phyloP scores from a whole-genome alignment of 2,797 vertebrate genomes.

The Enteromius fasciolatus region DNA sequence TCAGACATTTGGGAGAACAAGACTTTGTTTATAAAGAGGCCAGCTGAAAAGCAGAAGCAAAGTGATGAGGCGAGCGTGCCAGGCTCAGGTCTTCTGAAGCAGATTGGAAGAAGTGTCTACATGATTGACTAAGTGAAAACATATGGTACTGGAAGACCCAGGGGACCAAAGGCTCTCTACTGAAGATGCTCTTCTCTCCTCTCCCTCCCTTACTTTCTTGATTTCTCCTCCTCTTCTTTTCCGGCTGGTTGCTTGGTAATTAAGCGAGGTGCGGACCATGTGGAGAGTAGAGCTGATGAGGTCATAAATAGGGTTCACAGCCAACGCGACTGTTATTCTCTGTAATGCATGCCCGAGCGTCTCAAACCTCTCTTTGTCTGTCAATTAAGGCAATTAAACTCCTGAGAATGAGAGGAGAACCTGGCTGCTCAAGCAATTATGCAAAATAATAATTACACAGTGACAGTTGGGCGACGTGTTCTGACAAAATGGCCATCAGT shows the following conservation, averaged over 20 bases:
- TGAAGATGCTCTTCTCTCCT: slow-evolving; percentile 48
- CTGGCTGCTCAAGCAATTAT: slow-evolving; percentile 50
- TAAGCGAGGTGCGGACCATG: slow-evolving; percentile 63
- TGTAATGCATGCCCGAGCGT: slow-evolving; percentile 7
- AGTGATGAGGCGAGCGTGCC: slow-evolving; percentile 54
- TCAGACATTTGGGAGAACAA: slow-evolving; percentile 57
- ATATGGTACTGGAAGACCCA: slow-evolving; percentile 65
- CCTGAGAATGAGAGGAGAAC: slow-evolving; percentile 36
- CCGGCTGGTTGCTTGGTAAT: slow-evolving; percentile 70
- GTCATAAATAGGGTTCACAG: slow-evolving; percentile 62
- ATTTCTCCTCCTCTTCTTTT: slow-evolving; percentile 52
- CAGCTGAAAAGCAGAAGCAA: slow-evolving; percentile 55
- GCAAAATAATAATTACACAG: slow-evolving; percentile 54
- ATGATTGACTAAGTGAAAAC: slow-evolving; percentile 77
- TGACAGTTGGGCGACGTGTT: slow-evolving; percentile 32
- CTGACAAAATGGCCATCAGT: slow-evolving; percentile 4
- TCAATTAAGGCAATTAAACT: slow-evolving; percentile 57
- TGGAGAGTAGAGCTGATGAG: slow-evolving; percentile 57
- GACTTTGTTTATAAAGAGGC: slow-evolving; percentile 65
- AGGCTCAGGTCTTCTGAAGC: slow-evolving; percentile 58
- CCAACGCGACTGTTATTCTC: slow-evolving; percentile 36
- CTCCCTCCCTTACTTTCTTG: background rate
- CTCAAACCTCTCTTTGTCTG: slow-evolving; percentile 42
- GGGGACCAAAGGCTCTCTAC: slow-evolving; percentile 60
- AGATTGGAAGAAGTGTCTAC: slow-evolving; percentile 70